phyloP scores from a whole-genome alignment of 2,797 vertebrate genomes.

The Anisognathus igniventris region DNA sequence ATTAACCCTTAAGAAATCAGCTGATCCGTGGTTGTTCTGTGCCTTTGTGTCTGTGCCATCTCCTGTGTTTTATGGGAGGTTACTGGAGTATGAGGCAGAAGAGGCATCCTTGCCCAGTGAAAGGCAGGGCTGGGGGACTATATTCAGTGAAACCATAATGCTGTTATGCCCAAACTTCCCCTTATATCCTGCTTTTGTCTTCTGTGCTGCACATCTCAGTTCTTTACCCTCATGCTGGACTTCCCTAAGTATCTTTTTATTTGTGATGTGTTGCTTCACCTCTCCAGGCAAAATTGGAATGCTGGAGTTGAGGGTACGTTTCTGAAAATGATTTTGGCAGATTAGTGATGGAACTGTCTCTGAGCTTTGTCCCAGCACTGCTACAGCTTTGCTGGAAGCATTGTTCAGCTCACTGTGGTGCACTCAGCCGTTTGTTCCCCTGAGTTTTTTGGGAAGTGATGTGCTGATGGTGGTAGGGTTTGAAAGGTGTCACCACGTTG shows the following conservation, averaged over 20 bases:
- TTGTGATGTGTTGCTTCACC: not conserved
- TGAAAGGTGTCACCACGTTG: not conserved
- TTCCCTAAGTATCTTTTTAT: not conserved
- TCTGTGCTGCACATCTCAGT: not conserved
- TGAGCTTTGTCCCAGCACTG: not conserved
- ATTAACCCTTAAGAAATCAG: constrained; percentile 32
- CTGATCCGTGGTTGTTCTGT: not conserved
- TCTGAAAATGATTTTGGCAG: not conserved
- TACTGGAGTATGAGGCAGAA: not conserved
- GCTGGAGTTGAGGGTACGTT: not conserved
- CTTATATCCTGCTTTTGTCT: not conserved
- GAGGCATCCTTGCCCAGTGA: not conserved
- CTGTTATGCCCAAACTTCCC: not conserved
- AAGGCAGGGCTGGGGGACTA: not conserved
- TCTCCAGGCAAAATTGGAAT: not conserved
- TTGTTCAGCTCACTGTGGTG: not conserved
- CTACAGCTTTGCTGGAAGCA: fast-evolving
- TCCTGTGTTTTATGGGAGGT: not conserved
- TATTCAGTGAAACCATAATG: not conserved
- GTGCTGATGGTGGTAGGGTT: not conserved
- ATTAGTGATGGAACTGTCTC: not conserved
- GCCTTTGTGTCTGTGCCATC: not conserved
- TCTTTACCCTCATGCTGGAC: not conserved
- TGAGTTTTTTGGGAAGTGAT: not conserved
- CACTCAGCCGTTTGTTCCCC: fast-evolving